These are phyloP conservation scores for Narcine bancroftii DNA, from an alignment of 2,113 vertebrate genomes.

Conservation along the genomic window DNA sequence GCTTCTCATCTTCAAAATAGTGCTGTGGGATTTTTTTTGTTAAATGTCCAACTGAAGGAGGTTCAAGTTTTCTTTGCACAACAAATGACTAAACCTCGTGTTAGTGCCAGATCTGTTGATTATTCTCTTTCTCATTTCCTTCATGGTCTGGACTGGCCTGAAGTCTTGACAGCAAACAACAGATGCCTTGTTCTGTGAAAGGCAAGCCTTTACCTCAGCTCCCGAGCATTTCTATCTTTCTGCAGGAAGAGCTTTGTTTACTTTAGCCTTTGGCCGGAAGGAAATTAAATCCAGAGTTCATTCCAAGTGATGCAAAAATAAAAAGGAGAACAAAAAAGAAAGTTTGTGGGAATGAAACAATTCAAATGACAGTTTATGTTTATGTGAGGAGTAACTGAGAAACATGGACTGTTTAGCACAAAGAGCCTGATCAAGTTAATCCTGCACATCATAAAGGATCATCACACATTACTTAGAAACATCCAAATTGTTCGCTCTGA, in stretches of 20 bases:
- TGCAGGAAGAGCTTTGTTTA: neutral
- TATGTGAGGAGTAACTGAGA: no score
- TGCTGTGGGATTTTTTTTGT: no score
- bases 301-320: neutral
- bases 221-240: neutral
- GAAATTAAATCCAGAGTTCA: neutral
- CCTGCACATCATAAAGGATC: no score
- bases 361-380: no score
- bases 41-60: no score
- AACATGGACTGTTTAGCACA: no score
- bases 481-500: no score
- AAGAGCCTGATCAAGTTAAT: no score
- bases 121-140: neutral
- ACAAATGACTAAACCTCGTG: neutral
- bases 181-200: neutral
- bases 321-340: neutral
- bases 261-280: neutral
- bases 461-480: no score
- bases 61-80: neutral
- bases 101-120: neutral
- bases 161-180: neutral
- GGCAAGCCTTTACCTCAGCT: neutral
- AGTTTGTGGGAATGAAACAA: no score
- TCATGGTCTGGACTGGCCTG: neutral
- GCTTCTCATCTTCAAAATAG: no score